These are phyloP conservation scores for Agapornis canus DNA, from an alignment of 2,797 vertebrate species.

Conservation along the genomic window DNA sequence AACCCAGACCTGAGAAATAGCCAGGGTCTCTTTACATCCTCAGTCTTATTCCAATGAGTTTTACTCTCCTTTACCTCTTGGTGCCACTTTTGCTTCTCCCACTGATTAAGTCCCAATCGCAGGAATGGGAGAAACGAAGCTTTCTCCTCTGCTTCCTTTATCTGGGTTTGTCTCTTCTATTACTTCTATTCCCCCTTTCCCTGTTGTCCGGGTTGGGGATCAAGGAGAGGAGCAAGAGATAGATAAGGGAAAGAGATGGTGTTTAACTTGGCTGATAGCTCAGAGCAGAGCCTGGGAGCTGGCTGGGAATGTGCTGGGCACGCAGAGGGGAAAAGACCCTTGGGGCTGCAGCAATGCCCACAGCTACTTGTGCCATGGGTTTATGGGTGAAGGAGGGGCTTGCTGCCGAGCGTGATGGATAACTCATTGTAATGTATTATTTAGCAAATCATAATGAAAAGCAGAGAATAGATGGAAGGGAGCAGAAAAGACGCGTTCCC, in stretches of 20 bases:
- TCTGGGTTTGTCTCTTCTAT: background rate
- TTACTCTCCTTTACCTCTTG: background rate
- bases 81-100: background rate
- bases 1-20: background rate
- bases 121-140: accelerated
- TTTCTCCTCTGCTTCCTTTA: background rate
- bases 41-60: background rate
- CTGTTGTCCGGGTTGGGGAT: background rate
- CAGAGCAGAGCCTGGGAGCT: background rate
- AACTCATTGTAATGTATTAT: slow-evolving; percentile 34
- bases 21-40: background rate
- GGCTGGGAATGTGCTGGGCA: background rate
- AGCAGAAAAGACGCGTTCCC: background rate
- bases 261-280: accelerated
- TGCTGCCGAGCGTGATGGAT: background rate
- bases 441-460: slow-evolving; percentile 57
- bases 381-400: background rate
- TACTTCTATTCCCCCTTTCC: background rate
- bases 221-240: background rate
- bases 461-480: slow-evolving; percentile 25
- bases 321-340: background rate
- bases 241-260: background rate
- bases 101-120: accelerated
- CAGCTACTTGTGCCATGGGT: background rate
- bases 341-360: background rate